Evolutionary conservation across 1,140 invertebrate species (phyloP), one percentile per base, ranked within the genome.

Genomic region (Catajapyx aquilonaris): DNA sequence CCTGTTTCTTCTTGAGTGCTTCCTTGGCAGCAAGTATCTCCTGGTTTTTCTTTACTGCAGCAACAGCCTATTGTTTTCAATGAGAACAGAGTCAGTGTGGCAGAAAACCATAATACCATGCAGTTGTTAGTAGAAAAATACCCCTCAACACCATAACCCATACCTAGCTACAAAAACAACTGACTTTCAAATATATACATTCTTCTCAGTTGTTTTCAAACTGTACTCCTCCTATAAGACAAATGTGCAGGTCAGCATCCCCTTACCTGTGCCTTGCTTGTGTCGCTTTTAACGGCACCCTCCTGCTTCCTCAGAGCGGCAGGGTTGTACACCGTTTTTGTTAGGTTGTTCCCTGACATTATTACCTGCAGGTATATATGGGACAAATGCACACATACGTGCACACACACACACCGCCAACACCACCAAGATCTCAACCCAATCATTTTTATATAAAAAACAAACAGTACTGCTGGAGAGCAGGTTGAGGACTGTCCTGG

Each of bases 1-100:
- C 71, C 21, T 71, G 64, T 30, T 67, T 67, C 47, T 72, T 71
- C 44, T 70, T 71, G 21, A 68, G 48, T 10, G 61, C 61, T 48
- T 71, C 69, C 45, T 71, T 67, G 3, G 63, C 61, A 0, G 64
- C 66, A 18, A 71, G 46, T 38, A 71, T 60, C 44, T 73, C 71
- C 43, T 72, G 68, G 17, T 61, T 48, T 38, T 72, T 73, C 43
- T 71, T 68, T 25, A 72, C 69, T 3, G 64, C 62, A 41, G 59
- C 61, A 9, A 59, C 52, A 10, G 63, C 66, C 35, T 68, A 53
- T n/a, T n/a, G n/a, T n/a, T n/a, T n/a, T n/a, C n/a, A n/a, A n/a
- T n/a, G n/a, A n/a, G n/a, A n/a, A n/a, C n/a, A n/a, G n/a, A n/a
- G n/a, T n/a, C n/a, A n/a, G n/a, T n/a, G n/a, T n/a, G n/a, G n/a